A percentile compares a stretch with the other conserved stretches of the same genome.
Conservation (phyloP, 2,113 vertebrate species). For the Oryzias celebensis region DNA sequence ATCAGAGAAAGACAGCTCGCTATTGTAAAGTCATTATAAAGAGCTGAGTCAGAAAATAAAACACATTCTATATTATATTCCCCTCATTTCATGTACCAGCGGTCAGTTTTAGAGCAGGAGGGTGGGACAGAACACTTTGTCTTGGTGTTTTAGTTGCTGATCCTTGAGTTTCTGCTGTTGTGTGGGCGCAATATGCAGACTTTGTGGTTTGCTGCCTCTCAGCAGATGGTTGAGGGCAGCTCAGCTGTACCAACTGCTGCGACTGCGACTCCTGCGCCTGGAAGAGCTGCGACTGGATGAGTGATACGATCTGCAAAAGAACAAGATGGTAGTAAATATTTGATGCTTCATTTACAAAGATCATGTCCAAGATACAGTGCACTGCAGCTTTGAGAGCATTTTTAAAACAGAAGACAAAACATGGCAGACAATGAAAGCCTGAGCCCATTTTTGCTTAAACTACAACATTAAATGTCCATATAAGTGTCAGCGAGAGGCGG, state of each 20-base stretch:
- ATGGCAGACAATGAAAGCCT: too few species aligned
- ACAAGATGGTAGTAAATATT: too few species aligned
- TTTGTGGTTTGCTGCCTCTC: slow-evolving; percentile 23
- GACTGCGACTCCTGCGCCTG: slow-evolving; percentile 85
- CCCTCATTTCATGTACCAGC: too few species aligned
- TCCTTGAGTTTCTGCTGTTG: background rate
- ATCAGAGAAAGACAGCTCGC: background rate
- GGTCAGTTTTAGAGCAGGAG: slow-evolving; percentile 8
- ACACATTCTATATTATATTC: background rate
- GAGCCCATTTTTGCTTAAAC: too few species aligned
- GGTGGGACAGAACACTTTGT: background rate
- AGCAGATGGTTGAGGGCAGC: background rate
- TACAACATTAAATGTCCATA: too few species aligned
- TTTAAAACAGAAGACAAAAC: too few species aligned
- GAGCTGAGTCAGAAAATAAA: slow-evolving; percentile 36
- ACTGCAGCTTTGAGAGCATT: too few species aligned
- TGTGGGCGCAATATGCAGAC: slow-evolving; percentile 24
- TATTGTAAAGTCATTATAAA: slow-evolving; percentile 49
- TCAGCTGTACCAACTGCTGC: slow-evolving; percentile 92
- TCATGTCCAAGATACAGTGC: too few species aligned
- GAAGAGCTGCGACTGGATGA: slow-evolving; percentile 92
- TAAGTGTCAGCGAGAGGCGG: too few species aligned
- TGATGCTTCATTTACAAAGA: too few species aligned
- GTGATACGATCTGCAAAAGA: slow-evolving; percentile 79
- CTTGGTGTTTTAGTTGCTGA: slow-evolving; percentile 10